Evolutionary conservation across 1,140 invertebrate genomes (phyloP), one percentile per base, ranked within the genome.

Genomic region (Himalopsyche phryganea): DNA sequence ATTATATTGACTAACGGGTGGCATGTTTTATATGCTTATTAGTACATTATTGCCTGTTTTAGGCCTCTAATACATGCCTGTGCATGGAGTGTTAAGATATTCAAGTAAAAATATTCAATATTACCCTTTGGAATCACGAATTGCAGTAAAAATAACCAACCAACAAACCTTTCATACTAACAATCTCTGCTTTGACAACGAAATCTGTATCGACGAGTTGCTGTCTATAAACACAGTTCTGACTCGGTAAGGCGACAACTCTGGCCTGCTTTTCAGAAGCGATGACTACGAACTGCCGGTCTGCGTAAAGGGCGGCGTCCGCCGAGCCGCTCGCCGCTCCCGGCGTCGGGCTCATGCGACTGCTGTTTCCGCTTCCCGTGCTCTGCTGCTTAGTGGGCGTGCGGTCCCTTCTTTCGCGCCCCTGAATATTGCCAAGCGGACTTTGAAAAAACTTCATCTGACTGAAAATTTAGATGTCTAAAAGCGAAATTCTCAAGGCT

Each of bases 241-340:
- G 95, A 54, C 92, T 95, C 60, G 95, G 95, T 67, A 98, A 82
- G 58, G 92, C 91, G 44, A 96, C 88, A 49, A 98, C 91, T 71
- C 94, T 84, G 48, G 93, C 93, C 78, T 97, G 93, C 74, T 96
- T 97, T 76, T 98, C 94, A 42, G 93, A 96, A 50, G 89, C 88
- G 56, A 98, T 84, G 13, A 96, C 90, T 45, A 93, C 89, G 78
- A 93, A 96, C 81, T 98, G 95, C 62, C 90, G 81, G 78, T 97
- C 94, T 55, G 51, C 47, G 81, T 83, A 70, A 79, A 81, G 55
- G 74, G 72, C 65, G 79, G 83, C 68, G 77, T 79, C 75, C 66
- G 74, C 71, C 75, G 68, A 81, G 66, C 47, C 74, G 58, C 47
- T 74, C 58, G 63, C 74, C 64, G 73, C 71, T 56, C 71, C 75